Evolutionary conservation across 2,888 invertebrate species (phyloP).

Genomic region (Caenorhabditis afra): DNA sequence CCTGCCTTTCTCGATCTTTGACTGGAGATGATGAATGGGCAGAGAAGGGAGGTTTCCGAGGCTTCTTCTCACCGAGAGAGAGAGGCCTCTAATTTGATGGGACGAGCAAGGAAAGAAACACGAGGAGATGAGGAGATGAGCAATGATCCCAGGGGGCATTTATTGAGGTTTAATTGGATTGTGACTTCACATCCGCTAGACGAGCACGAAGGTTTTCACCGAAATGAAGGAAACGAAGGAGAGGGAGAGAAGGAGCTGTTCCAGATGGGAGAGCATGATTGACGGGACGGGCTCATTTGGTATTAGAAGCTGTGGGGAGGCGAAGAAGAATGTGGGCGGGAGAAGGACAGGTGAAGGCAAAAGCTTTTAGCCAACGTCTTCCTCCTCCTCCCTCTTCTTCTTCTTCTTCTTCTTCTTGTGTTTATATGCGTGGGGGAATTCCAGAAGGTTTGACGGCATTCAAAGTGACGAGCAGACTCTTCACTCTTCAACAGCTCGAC

Average conservation of each 20-base stretch:
- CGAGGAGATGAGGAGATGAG: conserved; percentile 42
- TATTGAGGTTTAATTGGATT: conserved; percentile 56
- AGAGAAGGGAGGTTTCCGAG: conserved; percentile 1
- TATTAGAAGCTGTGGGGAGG: conserved; percentile 8
- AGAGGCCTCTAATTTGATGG: neutral
- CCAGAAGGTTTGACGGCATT: no score
- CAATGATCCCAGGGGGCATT: conserved; percentile 44
- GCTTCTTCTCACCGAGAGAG: neutral
- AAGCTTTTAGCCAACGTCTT: conserved; percentile 8
- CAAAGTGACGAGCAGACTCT: neutral
- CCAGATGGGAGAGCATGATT: conserved; percentile 22
- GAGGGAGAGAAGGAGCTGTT: no score
- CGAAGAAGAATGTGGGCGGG: conserved; percentile 11
- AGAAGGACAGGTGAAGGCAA: conserved; percentile 19
- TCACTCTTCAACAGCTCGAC: conserved; percentile 17
- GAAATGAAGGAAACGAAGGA: no score
- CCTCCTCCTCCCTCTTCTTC: neutral
- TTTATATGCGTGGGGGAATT: neutral
- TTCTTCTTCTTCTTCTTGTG: neutral
- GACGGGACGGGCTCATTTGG: conserved; percentile 39
- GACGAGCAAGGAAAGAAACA: conserved; percentile 10
- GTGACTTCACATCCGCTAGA: conserved; percentile 35
- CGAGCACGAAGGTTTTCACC: neutral
- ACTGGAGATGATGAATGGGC: conserved; percentile 1
- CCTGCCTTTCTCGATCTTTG: conserved; percentile 1